phyloP scores from a whole-genome alignment of 2,797 vertebrate species.

The Eremophila alpestris region DNA sequence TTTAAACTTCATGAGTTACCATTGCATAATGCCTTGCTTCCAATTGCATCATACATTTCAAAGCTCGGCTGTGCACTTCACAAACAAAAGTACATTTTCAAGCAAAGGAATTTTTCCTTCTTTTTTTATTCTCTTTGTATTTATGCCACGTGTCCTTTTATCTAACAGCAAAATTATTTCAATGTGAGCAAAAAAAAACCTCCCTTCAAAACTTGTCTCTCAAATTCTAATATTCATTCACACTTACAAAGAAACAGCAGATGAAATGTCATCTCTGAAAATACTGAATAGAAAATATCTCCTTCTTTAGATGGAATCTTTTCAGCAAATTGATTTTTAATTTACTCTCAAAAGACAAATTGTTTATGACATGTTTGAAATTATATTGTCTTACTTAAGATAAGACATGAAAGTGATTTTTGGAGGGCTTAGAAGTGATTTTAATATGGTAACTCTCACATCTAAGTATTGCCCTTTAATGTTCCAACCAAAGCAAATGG shows the following conservation, averaged over 20 bases:
- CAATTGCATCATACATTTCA: background rate
- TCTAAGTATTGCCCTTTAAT: background rate
- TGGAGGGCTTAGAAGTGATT: background rate
- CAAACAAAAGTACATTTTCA: background rate
- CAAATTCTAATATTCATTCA: background rate
- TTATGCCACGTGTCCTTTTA: background rate
- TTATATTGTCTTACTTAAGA: background rate
- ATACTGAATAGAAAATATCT: background rate
- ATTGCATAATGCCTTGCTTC: background rate
- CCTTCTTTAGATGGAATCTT: background rate
- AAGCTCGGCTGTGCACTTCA: background rate
- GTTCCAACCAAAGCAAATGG: background rate
- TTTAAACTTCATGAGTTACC: background rate
- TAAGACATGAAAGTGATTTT: background rate
- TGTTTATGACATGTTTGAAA: background rate
- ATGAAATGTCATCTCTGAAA: background rate
- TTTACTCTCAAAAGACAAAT: background rate
- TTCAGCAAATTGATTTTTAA: background rate
- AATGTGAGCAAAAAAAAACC: background rate
- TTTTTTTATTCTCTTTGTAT: background rate
- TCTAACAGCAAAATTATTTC: background rate
- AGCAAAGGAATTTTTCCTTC: background rate
- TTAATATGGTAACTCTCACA: background rate
- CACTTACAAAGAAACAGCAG: background rate
- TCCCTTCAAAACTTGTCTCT: background rate